Base-by-base conservation (phyloP, 2,888 invertebrate species). In the Andrena hattorfiana region DNA sequence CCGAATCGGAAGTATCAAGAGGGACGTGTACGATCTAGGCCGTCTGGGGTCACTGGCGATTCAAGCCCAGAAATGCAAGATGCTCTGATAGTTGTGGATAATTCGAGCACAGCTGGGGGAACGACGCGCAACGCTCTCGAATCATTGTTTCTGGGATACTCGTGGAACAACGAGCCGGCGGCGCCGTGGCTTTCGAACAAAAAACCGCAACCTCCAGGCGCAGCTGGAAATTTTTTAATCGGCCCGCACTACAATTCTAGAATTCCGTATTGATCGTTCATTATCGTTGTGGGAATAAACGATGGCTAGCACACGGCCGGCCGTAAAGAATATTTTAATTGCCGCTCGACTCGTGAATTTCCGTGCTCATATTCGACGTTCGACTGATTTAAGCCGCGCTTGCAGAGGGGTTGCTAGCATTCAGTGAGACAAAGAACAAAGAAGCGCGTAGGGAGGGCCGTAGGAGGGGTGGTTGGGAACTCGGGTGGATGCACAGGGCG, bases 371-470 rank as follows among this genome's bases (percentile, higher is more conserved):
- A 84, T 89, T 90, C 88, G 89, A 90, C 84, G 86, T 90, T 90
- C 89, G 89, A 92, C 89, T 91, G 91, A 91, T 92, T 92, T 89
- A 83, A 88, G 88, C 87, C 87, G 88, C 85, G 85, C 84, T 42
- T 83, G 84, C 85, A 73, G 87, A 91, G 91, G 92, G 91, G 91
- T 89, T 90, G 88, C 88, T 86, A 89, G 90, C 89, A 91, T 91
- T 91, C 90, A 90, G 89, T 89, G 90, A 92, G 92, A 92, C 91
- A 91, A 92, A 90, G 92, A 92, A 93, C 91, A 92, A 92, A 93
- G 91, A 89, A 91, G 87, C 90, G 86, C 82, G 83, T 75, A 83
- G 89, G 90, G 89, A 90, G 72, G 87, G 82, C 69, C 83, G 87
- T 30, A 67, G 76, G 83, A 77, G 82, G 87, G 77, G 85, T 80